Evolutionary conservation across 2,797 vertebrate genomes (phyloP), one percentile per base, ranked within the genome.

Genomic region (Pipistrellus pipistrellus): DNA sequence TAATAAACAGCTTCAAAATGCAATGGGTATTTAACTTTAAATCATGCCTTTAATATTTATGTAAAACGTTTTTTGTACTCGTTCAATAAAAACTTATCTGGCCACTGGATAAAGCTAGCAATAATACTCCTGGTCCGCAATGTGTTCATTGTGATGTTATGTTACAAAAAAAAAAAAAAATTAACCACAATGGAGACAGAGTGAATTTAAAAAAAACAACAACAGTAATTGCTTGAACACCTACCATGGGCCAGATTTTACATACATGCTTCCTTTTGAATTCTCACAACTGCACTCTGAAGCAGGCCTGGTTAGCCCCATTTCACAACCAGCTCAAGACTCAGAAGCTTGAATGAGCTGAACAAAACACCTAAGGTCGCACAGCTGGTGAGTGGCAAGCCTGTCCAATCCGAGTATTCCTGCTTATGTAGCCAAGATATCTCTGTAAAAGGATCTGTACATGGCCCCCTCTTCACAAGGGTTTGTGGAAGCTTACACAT

Each of bases 401-500:
- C 68, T 32, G 2, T 35, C 17, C 41, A 44, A 85, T 18, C 23
- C 2, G 41, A 44, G 32, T 59, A 82, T 44, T 76, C 38, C 77
- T 18, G 32, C 10, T 80, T 38, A 57, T 5, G 41, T 27, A 83
- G n/a, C 46, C n/a, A 32, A 57, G 84, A 12, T 53, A 46, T 69
- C 46, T 85, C 46, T 88, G 57, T 72, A 18, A 64, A 69, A 84
- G 46, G 46, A 62, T 77, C 85, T 81, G 83, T 27, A 57, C 3
- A 5, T 35, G 66, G 38, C 48, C 66, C 32, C 77, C n/a, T 69
- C 81, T 88, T 64, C 32, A 10, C 72, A 91, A 95, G 55, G 14
- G 44, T 85, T 35, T 76, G 66, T 71, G 35, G n/a, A 88, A 91
- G 80, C 9, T 18, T 76, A 55, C 57, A 95, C 27, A 76, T 71